phyloP scores from a whole-genome alignment of 2,113 vertebrate genomes.

The Acanthochromis polyacanthus region DNA sequence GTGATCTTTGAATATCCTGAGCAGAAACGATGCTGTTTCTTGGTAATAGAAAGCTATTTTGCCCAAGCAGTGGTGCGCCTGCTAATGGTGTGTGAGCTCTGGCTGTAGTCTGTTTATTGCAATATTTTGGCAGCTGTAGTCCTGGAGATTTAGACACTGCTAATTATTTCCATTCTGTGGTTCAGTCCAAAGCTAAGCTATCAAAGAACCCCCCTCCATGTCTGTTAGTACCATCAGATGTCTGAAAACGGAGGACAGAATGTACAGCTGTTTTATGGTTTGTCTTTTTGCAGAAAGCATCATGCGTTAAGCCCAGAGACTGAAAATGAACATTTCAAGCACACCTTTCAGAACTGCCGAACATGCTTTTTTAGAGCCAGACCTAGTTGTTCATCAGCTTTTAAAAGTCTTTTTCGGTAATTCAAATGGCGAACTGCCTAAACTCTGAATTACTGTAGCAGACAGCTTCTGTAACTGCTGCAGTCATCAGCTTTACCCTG shows the following conservation, averaged over 20 bases:
- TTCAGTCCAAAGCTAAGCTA: constrained; percentile 45
- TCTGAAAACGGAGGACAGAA: constrained; percentile 1
- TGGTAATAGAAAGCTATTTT: background rate
- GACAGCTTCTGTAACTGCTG: constrained; percentile 19
- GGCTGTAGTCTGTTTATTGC: constrained; percentile 71
- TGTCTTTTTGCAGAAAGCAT: background rate
- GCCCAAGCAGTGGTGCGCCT: constrained; percentile 31
- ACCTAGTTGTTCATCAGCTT: background rate
- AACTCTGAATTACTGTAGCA: background rate
- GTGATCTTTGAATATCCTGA: constrained; percentile 5
- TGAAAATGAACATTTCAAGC: background rate
- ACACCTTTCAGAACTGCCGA: background rate
- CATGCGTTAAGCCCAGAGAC: background rate
- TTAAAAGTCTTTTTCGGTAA: background rate
- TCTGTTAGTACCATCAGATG: constrained; percentile 20
- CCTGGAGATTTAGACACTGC: constrained; percentile 68
- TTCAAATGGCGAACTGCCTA: background rate
- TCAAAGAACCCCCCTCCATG: constrained; percentile 20
- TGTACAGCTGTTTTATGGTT: background rate
- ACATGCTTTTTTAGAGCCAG: background rate
- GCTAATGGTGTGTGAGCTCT: constrained; percentile 61
- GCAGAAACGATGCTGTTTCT: constrained; percentile 13
- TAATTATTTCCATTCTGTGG: constrained; percentile 80
- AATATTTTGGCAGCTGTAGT: constrained; percentile 73
- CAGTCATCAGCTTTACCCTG: background rate